Base-by-base conservation (phyloP, 1,140 invertebrate genomes). In the Leptopilina boulardi region DNA sequence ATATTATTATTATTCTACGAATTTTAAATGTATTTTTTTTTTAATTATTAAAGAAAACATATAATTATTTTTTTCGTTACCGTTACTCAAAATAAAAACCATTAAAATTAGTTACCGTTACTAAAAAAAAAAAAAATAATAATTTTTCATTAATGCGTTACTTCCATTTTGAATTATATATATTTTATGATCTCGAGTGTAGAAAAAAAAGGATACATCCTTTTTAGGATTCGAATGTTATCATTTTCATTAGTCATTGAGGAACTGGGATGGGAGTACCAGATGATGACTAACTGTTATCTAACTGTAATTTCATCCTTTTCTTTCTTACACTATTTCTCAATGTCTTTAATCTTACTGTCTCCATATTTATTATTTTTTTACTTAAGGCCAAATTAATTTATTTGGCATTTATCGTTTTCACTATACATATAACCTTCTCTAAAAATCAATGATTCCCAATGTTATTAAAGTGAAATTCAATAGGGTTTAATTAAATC, bases 241-340 rank as follows among this genome's bases (percentile, higher is more conserved):
- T 66, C 59, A 66, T 66, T 66, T 30, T 66, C 2, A 30, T 66
- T 66, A 26, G 59, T 66, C 59, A 66, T 66, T 23, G 23, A 66
- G 26, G 59, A 66, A 34, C 21, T 66, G 59, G 59, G 26, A 23
- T 66, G 59, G 59, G 59, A 66, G 59, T 66, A 15, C 11, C 47
- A 51, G 9, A 38, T 34, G 59, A 66, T 66, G 59, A 66, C 26
- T 66, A 66, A 66, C 59, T 66, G 59, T 66, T 66, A 66, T 66
- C 59, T 66, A 66, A 66, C 59, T 66, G 59, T 66, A 66, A 66
- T 66, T 66, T 30, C 13, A 34, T 66, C 59, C 26, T 66, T 15
- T 66, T 66, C 23, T 30, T 30, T 30, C 59, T 66, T 34, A 30
- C 15, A n/a, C 26, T 38, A 66, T 66, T 8, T 30, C 59, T 66